These are phyloP conservation scores for Melanotus villosus DNA, from an alignment of 2,888 invertebrate species.

Conservation along the genomic window DNA sequence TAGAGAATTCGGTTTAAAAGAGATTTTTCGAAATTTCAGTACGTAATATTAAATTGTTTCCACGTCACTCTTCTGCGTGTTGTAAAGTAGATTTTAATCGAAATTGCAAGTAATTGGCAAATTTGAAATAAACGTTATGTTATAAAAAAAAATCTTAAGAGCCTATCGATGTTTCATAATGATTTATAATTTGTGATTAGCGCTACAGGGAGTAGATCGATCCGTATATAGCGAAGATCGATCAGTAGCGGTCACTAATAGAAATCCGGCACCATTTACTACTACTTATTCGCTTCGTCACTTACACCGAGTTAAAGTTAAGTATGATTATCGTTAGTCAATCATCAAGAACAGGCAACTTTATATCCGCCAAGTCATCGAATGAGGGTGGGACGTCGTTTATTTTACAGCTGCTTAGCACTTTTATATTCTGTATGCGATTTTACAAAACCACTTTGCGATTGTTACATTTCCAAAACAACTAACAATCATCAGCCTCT, in stretches of 20 bases:
- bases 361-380: conserved; percentile 57
- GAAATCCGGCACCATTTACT: conserved; percentile 61
- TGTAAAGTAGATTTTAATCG: too few relatives aligned
- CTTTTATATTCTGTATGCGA: conserved; percentile 29
- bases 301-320: conserved; percentile 57
- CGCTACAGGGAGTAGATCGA: conserved; percentile 53
- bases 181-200: conserved; percentile 55
- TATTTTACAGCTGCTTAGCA: conserved; percentile 52
- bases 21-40: too few relatives aligned
- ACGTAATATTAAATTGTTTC: too few relatives aligned
- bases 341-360: conserved; percentile 57
- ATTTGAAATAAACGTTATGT: background rate
- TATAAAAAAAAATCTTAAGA: conserved; percentile 16
- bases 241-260: conserved; percentile 62
- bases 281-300: conserved; percentile 59
- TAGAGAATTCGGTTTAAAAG: too few relatives aligned
- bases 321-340: conserved; percentile 61
- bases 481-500: too few relatives aligned
- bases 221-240: conserved; percentile 55
- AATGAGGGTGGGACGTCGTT: conserved; percentile 50
- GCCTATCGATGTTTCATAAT: conserved; percentile 47
- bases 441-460: conserved; percentile 26
- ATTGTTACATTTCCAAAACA: too few relatives aligned
- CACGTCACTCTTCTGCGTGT: too few relatives aligned
- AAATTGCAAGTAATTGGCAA: too few relatives aligned